phyloP scores from a whole-genome alignment of 2,113 vertebrate species.

The Ramphastos sulfuratus region DNA sequence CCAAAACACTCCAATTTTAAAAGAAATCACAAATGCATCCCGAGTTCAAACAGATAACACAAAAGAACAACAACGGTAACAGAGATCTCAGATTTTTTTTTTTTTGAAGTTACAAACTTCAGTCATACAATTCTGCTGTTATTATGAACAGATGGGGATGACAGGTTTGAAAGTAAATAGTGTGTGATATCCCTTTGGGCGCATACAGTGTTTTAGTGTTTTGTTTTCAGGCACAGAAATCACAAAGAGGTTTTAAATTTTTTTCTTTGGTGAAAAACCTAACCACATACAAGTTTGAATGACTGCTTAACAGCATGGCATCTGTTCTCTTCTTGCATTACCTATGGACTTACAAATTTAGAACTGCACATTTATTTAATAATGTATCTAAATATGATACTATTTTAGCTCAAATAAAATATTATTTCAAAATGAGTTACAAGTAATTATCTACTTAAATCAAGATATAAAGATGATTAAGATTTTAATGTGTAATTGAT shows the following conservation, averaged over 20 bases:
- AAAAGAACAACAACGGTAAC: not conserved
- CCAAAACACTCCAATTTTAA: not conserved
- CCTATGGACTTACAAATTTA: not conserved
- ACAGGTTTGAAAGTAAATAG: not conserved
- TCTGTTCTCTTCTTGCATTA: slow-evolving; percentile 32
- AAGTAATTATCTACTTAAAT: not conserved
- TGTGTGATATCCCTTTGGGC: not conserved
- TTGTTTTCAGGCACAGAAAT: not conserved
- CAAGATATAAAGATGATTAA: not conserved
- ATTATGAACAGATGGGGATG: slow-evolving; percentile 28
- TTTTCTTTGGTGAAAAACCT: slow-evolving; percentile 3
- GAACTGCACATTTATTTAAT: not conserved
- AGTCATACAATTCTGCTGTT: not conserved
- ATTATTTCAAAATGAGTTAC: not conserved
- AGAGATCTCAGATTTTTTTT: not conserved
- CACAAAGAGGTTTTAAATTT: not conserved
- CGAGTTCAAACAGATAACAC: not conserved
- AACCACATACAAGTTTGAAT: not conserved
- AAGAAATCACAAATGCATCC: not conserved
- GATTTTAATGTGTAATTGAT: not conserved
- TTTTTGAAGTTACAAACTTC: not conserved
- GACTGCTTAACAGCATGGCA: not conserved
- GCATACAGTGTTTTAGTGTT: not conserved
- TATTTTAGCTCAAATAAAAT: not conserved
- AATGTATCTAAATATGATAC: not conserved